These are phyloP conservation scores for Platygyra sinensis DNA, from an alignment of 64 coral and sea anemone species.

Conservation along the genomic window DNA sequence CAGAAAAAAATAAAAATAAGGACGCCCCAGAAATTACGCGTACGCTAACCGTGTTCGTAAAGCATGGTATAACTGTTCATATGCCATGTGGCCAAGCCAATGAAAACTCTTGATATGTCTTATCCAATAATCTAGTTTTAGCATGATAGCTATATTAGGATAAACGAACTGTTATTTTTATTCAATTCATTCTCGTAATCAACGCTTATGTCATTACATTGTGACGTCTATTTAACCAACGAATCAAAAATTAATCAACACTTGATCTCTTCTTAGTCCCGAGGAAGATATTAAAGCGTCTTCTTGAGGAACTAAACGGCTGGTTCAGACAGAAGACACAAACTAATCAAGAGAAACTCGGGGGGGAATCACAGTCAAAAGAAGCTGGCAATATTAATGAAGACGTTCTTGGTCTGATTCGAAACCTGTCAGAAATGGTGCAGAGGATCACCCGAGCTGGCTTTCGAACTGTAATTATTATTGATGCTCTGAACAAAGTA, in stretches of 20 bases:
- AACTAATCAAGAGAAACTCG: background rate
- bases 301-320: constrained; percentile 42
- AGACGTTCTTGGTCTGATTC: constrained; percentile 20
- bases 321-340: constrained; percentile 12
- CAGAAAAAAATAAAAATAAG: no score
- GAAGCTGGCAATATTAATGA: background rate
- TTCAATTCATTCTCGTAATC: no score
- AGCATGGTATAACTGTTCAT: no score
- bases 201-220: no score
- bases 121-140: no score
- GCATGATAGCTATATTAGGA: no score
- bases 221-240: background rate
- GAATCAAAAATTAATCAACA: background rate
- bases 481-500: constrained; percentile 71
- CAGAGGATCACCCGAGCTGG: constrained; percentile 9
- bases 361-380: background rate
- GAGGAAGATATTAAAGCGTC: constrained; percentile 11
- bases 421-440: constrained; percentile 19
- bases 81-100: no score
- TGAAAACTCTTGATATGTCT: no score
- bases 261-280: constrained; percentile 13
- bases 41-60: no score
- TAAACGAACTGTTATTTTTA: no score
- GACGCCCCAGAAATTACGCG: no score
- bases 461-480: constrained; percentile 19